These are phyloP conservation scores for Intellagama lesueurii DNA, from an alignment of 2,797 vertebrate species.

Conservation along the genomic window DNA sequence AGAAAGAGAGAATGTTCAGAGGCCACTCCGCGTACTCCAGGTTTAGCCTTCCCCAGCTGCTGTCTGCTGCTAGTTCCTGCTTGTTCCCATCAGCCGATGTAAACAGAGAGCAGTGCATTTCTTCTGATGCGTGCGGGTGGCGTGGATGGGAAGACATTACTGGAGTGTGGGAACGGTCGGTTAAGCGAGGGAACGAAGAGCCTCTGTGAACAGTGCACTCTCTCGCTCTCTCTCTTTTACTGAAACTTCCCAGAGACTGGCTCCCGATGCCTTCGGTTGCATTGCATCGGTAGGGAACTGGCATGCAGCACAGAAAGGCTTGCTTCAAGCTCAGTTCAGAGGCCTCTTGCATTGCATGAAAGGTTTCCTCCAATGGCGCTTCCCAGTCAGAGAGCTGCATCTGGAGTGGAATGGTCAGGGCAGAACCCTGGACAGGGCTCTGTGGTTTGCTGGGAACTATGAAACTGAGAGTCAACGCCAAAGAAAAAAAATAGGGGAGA, in stretches of 20 bases:
- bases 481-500: background rate
- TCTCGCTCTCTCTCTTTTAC: background rate
- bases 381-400: background rate
- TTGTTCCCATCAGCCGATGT: constrained; percentile 66
- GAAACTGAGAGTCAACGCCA: background rate
- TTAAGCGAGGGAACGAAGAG: background rate
- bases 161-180: background rate
- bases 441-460: background rate
- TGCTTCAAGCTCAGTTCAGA: background rate
- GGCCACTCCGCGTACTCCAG: constrained; percentile 60
- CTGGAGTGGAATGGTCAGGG: too few relatives aligned
- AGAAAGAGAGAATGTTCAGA: constrained; percentile 27
- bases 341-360: background rate
- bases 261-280: background rate
- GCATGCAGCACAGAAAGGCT: background rate
- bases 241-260: background rate
- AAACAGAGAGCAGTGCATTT: constrained; percentile 64
- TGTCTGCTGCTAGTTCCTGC: constrained; percentile 54
- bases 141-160: constrained; percentile 30
- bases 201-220: background rate
- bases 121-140: constrained; percentile 62
- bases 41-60: constrained; percentile 56
- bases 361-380: background rate
- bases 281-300: background rate
- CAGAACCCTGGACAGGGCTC: background rate